Evolutionary conservation across 2,888 invertebrate genomes (phyloP).

Genomic region (Temnothorax ravouxi): DNA sequence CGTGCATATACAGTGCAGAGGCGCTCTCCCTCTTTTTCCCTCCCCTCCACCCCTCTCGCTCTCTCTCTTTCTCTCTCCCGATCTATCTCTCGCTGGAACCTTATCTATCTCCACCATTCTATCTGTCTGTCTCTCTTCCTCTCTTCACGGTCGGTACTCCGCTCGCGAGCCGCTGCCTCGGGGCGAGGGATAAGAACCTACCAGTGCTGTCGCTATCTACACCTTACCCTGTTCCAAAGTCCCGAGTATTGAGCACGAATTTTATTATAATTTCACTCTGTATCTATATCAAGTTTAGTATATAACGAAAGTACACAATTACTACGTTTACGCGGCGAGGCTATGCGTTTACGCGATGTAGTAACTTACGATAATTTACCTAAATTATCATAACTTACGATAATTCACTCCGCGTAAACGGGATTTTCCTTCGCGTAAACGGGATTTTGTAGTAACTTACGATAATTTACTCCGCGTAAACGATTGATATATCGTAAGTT

Average conservation of each 20-base stretch:
- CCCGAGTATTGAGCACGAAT: not conserved
- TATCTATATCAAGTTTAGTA: not conserved
- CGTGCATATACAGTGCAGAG: slow-evolving; percentile 64
- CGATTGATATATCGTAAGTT: too few relatives aligned
- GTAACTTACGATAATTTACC: too few relatives aligned
- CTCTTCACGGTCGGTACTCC: slow-evolving; percentile 77
- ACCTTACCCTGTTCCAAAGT: not conserved
- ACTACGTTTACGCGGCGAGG: too few relatives aligned
- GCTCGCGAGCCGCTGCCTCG: slow-evolving; percentile 73
- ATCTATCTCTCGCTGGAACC: slow-evolving; percentile 23
- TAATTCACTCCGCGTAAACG: too few relatives aligned
- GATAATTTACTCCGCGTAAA: too few relatives aligned
- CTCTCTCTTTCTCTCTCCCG: slow-evolving; percentile 14
- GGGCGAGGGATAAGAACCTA: slow-evolving; percentile 72
- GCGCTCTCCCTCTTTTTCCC: slow-evolving; percentile 67
- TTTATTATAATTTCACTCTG: not conserved
- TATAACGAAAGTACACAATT: not conserved
- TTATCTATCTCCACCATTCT: slow-evolving; percentile 50
- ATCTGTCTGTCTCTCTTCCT: slow-evolving; percentile 70
- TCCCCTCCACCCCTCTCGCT: slow-evolving; percentile 33
- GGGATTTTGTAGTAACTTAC: too few relatives aligned
- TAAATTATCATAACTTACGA: too few relatives aligned
- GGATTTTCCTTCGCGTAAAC: too few relatives aligned
- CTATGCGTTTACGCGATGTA: too few relatives aligned
- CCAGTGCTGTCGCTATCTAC: slow-evolving; percentile 53